Base-by-base conservation (phyloP, 1,140 invertebrate genomes). In the Aphelinus atriplicis region DNA sequence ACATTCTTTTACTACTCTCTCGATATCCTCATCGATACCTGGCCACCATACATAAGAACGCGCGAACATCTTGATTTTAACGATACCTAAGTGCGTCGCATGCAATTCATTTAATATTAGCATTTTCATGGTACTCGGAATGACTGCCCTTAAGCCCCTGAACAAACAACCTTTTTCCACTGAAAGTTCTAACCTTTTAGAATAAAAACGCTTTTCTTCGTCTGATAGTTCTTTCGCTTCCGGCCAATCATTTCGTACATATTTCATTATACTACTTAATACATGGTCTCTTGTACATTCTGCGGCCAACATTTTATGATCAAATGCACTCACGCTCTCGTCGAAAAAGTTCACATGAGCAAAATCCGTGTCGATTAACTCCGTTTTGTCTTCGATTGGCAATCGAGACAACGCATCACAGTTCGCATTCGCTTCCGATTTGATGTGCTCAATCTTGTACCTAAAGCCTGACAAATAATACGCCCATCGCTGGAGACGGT, bases 341-440 rank as follows among this genome's bases (percentile, higher is more conserved):
- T 26, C 62, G 42, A 66, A 47, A 63, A 47, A 62, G 45, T 61
- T 62, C 4, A 64, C 43, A 53, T 9, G 1, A 48, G 10, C 5
- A 26, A 62, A 64, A 7, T 75, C 45, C 2, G 26, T 53, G 3
- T 64, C 66, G 47, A 64, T 51, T 43, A 75, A n/a, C 50, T 47
- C 53, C 1, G 43, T 75, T 0, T 63, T 51, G 42, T 64, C 48
- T 3, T 75, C 48, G 2, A 65, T 47, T 6, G 71, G 71, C 5
- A 58, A 43, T 9, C 71, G n/a, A 5, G 62, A 73, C 48, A 73
- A 48, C 47, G 71, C 71, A n/a, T 73, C 82, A 4, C 81, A 81
- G 61, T 80, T 76, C 4, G 56, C 71, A 68, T 83, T 79, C 50
- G 78, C 51, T 45, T 56, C 57, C 7, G 60, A 58, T 58, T 78